Conservation (phyloP, 1,140 invertebrate genomes). For the Ceratina calcarata region DNA sequence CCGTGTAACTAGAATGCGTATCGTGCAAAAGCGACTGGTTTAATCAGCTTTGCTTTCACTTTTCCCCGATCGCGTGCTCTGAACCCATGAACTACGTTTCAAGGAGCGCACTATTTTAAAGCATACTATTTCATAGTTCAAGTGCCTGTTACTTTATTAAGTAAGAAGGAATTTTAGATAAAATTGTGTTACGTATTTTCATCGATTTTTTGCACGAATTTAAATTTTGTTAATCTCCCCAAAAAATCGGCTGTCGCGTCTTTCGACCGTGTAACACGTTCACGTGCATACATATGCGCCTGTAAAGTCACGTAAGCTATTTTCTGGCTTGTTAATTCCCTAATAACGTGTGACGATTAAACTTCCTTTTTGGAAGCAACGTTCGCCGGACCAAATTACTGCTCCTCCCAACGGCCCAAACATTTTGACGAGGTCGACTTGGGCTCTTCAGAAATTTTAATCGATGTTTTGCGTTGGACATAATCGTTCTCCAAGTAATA, state of each 20-base stretch:
- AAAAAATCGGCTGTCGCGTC: conserved; percentile 12
- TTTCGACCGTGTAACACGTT: background rate
- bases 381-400: conserved; percentile 13
- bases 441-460: too few species aligned
- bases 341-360: conserved; percentile 33
- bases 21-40: background rate
- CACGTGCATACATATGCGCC: background rate
- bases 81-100: background rate
- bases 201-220: conserved; percentile 3
- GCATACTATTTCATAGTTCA: too few species aligned
- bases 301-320: conserved; percentile 2
- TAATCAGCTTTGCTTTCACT: background rate
- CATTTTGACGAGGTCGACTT: conserved; percentile 10
- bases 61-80: background rate
- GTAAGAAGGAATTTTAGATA: too few species aligned
- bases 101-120: background rate
- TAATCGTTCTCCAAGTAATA: too few species aligned
- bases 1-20: background rate
- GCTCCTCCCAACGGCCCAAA: background rate
- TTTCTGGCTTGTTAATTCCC: conserved; percentile 35
- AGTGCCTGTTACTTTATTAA: too few species aligned
- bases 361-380: conserved; percentile 17
- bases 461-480: too few species aligned
- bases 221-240: conserved; percentile 25
- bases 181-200: too few species aligned